A percentile compares a stretch with the other conserved stretches of the same genome.
phyloP scores from a whole-genome alignment of 2,888 invertebrate genomes.

The Campopleginae sp. region DNA sequence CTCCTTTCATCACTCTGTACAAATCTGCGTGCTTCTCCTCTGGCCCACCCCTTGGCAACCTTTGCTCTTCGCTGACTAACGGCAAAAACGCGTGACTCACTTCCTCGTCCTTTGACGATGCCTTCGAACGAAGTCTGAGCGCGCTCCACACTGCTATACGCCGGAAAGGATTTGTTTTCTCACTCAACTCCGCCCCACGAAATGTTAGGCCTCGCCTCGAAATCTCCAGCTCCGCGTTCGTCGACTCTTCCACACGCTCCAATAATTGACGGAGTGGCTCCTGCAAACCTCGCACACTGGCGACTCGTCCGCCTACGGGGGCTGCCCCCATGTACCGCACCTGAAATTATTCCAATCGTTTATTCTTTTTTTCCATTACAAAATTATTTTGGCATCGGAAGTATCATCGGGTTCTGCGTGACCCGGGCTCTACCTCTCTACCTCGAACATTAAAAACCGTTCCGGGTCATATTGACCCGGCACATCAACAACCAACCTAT shows the following conservation, averaged over 20 bases:
- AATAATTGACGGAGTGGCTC: slow-evolving; percentile 87
- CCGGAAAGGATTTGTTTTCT: slow-evolving; percentile 91
- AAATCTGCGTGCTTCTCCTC: slow-evolving; percentile 86
- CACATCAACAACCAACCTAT: neutral
- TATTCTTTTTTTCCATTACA: neutral
- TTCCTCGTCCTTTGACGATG: slow-evolving; percentile 76
- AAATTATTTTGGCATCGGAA: neutral
- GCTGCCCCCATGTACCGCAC: slow-evolving; percentile 94
- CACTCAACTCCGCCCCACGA: slow-evolving; percentile 77
- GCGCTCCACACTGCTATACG: slow-evolving; percentile 98
- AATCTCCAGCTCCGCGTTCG: slow-evolving; percentile 81
- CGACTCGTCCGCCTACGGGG: slow-evolving; percentile 91
- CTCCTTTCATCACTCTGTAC: slow-evolving; percentile 82
- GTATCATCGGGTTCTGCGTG: neutral
- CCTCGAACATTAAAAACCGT: neutral
- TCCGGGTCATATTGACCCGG: no score
- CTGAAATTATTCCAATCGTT: slow-evolving; percentile 73
- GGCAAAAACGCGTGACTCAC: slow-evolving; percentile 92
- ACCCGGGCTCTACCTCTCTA: neutral
- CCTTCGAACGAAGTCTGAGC: slow-evolving; percentile 88
- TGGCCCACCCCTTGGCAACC: slow-evolving; percentile 87
- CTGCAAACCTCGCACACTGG: slow-evolving; percentile 93
- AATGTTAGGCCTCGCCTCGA: slow-evolving; percentile 81
- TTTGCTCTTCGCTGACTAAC: slow-evolving; percentile 85
- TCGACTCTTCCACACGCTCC: slow-evolving; percentile 76